A percentile compares a stretch with the other conserved stretches of the same genome.
Conservation (phyloP, 1,140 invertebrate species). For the Rhopalosiphum maidis region DNA sequence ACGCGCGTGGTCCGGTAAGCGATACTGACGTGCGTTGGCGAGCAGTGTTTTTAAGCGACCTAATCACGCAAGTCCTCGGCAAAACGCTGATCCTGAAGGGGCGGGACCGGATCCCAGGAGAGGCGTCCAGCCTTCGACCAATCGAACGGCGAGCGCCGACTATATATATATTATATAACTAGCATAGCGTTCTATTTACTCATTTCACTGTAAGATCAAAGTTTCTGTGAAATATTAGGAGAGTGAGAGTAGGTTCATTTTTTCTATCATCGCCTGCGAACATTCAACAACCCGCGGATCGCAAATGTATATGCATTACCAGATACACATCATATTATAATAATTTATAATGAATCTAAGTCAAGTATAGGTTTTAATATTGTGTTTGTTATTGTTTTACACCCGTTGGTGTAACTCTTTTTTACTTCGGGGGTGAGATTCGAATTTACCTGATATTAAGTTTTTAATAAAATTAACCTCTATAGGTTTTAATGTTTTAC, state of each 20-base stretch:
- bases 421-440: background rate
- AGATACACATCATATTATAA: background rate
- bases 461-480: background rate
- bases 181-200: background rate
- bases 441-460: background rate
- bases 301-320: background rate
- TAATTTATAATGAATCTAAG: background rate
- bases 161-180: background rate
- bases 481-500: background rate
- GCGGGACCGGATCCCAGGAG: slow-evolving; percentile 28
- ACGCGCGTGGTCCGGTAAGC: background rate
- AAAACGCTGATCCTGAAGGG: slow-evolving; percentile 32
- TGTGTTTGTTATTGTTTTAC: background rate
- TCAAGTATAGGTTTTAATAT: background rate
- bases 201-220: background rate
- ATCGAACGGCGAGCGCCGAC: background rate
- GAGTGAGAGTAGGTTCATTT: background rate
- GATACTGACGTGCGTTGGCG: slow-evolving; percentile 27
- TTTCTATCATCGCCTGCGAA: background rate
- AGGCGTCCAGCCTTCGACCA: slow-evolving; percentile 47
- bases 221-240: background rate
- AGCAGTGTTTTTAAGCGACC: background rate
- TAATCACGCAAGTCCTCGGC: slow-evolving; percentile 22
- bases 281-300: background rate
- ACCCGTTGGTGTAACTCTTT: background rate